Conservation (phyloP, 2,888 invertebrate genomes). For the Netelia fuscicornis region DNA sequence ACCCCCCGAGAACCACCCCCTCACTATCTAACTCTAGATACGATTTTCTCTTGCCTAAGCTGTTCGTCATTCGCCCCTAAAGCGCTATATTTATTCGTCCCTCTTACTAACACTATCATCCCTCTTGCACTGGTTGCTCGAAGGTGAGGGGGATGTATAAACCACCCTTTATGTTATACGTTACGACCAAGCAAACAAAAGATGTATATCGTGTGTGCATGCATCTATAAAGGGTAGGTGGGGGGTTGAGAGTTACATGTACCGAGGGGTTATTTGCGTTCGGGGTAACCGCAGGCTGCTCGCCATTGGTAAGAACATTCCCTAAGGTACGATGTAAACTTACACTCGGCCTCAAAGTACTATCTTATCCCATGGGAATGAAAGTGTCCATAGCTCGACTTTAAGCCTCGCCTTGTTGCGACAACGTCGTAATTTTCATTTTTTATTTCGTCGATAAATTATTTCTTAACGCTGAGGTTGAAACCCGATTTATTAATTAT, state of each 20-base stretch:
- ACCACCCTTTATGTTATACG: background rate
- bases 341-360: background rate
- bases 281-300: background rate
- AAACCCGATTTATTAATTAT: too few relatives aligned
- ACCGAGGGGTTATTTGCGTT: slow-evolving; percentile 15
- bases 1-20: background rate
- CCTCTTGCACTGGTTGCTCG: background rate
- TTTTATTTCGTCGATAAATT: too few relatives aligned
- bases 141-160: background rate
- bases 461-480: too few relatives aligned
- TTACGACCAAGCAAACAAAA: background rate
- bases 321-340: background rate
- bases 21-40: background rate
- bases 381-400: too few relatives aligned
- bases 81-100: background rate
- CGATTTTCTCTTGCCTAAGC: background rate
- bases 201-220: background rate
- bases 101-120: background rate
- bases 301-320: background rate
- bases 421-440: too few relatives aligned
- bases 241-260: background rate
- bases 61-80: background rate
- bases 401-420: too few relatives aligned
- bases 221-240: too few relatives aligned
- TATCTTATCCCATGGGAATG: too few relatives aligned